These are phyloP conservation scores for Fregata magnificens DNA, from an alignment of 2,113 vertebrate species.

Conservation along the genomic window DNA sequence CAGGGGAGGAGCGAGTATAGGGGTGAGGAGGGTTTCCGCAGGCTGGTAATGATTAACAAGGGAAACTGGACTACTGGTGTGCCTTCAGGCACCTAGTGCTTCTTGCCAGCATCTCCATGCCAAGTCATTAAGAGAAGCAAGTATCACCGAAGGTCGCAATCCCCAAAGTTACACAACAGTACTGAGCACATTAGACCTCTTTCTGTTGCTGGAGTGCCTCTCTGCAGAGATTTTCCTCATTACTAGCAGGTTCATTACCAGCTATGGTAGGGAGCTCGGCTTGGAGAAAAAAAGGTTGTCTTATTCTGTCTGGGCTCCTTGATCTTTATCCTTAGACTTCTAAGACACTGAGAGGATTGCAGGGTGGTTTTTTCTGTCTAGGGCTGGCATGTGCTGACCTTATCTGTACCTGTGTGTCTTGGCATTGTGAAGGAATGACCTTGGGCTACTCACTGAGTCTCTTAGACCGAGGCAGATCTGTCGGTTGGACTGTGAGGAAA, in stretches of 20 bases:
- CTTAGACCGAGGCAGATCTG: not conserved
- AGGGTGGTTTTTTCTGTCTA: not conserved
- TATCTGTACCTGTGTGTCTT: not conserved
- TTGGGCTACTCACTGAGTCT: not conserved
- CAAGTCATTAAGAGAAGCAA: not conserved
- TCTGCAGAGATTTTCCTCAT: not conserved
- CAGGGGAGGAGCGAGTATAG: not conserved
- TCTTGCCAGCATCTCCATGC: not conserved
- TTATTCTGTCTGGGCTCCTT: not conserved
- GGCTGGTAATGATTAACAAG: not conserved
- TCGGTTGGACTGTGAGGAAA: not conserved
- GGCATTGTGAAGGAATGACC: not conserved
- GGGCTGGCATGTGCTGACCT: not conserved
- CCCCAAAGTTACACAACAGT: not conserved
- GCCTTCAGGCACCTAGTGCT: not conserved
- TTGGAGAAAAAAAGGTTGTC: not conserved
- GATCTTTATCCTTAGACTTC: constrained; percentile 42
- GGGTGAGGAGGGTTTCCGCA: not conserved
- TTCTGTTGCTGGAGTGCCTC: not conserved
- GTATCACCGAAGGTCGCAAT: not conserved
- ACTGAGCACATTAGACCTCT: not conserved
- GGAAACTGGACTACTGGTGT: not conserved
- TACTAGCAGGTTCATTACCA: not conserved
- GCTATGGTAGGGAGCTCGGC: not conserved
- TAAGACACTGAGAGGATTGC: constrained; percentile 56